Evolutionary conservation across 2,888 invertebrate genomes (phyloP), one percentile per base, ranked within the genome.

Genomic region (Eugnorisma glareosa): DNA sequence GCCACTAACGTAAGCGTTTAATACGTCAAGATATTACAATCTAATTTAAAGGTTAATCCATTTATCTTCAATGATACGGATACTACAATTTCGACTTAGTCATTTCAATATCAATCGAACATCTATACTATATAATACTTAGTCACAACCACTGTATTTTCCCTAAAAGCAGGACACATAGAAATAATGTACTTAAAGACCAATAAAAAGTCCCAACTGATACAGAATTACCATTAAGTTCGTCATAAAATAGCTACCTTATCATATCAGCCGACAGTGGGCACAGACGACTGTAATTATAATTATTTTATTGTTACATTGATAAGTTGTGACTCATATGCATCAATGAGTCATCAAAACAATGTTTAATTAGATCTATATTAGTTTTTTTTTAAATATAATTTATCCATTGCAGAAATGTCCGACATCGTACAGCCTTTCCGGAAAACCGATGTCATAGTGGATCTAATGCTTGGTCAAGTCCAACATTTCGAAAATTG

Each of bases 251-350:
- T 72, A 71, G 77, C 70, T 77, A 79, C 79, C 67, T 87, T 89
- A 89, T 90, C 92, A 92, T 93, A 93, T 92, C 93, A 86, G 75
- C 63, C 78, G 86, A 86, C 91, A 86, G 88, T 90, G 85, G 89
- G 87, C 82, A 89, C 89, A 89, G 84, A 88, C 92, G 87, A 87
- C 87, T 87, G 82, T 89, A 88, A 90, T 92, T 92, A 91, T 88
- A 90, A 89, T 82, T 84, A 89, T 89, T 88, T 88, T 90, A 90
- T 91, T 92, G 90, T 88, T 85, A 81, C 79, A 88, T 84, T 91
- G 93, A 94, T 94, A 94, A 93, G 75, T 73, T 7, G 80, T 93
- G 93, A 93, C 80, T 93, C 92, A 93, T 37, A 79, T 63, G 67
- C 51, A 67, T 75, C 74, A 86, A 90, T 94, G 93, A 94, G 67